A percentile compares a stretch with the other conserved stretches of the same genome.
Conservation (phyloP, 2,113 vertebrate genomes). For the Gasterosteus nipponicus region DNA sequence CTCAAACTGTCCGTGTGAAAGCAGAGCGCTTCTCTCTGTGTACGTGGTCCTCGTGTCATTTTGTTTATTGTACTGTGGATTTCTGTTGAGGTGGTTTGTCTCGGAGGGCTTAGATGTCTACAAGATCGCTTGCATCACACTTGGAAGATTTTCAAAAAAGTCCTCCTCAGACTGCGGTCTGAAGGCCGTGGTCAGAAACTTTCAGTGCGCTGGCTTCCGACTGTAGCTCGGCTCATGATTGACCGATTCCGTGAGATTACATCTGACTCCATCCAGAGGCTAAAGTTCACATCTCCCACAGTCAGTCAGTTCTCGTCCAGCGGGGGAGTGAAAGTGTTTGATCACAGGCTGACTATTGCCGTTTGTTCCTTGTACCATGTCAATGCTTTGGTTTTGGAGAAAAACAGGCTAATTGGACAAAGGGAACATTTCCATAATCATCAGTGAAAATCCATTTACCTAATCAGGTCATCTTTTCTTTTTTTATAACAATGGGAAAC, state of each 20-base stretch:
- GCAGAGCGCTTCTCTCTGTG: background rate
- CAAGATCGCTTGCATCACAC: background rate
- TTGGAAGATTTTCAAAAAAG: background rate
- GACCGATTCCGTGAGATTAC: constrained; percentile 23
- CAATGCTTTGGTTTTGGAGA: background rate
- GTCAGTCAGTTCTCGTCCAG: background rate
- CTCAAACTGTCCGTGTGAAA: background rate
- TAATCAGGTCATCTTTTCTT: constrained; percentile 1
- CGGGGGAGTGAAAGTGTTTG: constrained; percentile 16
- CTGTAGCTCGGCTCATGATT: constrained; percentile 1
- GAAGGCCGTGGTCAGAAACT: background rate
- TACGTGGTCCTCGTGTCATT: background rate
- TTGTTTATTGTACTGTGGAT: background rate
- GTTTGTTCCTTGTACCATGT: background rate
- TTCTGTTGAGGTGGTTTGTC: background rate
- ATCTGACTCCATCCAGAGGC: constrained; percentile 34
- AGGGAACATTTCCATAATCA: background rate
- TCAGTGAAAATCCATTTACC: background rate
- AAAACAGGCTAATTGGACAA: constrained; percentile 1
- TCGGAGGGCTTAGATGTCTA: background rate
- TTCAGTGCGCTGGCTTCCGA: constrained; percentile 17
- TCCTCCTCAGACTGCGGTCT: constrained; percentile 14
- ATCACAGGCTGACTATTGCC: constrained; percentile 3
- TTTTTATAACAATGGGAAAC: background rate
- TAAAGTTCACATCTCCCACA: constrained; percentile 29